Percentiles rank a stretch among this genome's conserved stretches.
Conservation (phyloP, 2,797 vertebrate species). For the Aulostomus chinensis region DNA sequence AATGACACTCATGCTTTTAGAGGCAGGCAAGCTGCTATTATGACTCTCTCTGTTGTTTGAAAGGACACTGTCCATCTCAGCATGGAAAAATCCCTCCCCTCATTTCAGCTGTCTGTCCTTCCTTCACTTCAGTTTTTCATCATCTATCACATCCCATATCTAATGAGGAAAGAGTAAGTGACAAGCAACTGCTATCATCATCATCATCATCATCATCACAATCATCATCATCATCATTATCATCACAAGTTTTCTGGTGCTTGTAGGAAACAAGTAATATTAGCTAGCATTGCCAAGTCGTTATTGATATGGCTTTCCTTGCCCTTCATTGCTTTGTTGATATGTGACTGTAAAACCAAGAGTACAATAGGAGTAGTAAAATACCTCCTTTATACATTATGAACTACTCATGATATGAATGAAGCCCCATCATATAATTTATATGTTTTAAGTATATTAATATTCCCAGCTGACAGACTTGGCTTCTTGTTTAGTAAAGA, state of each 20-base stretch:
- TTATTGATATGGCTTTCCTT: too few relatives aligned
- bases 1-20: slow-evolving; percentile 94
- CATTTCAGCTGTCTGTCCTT: slow-evolving; percentile 22
- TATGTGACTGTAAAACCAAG: too few relatives aligned
- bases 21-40: slow-evolving; percentile 85
- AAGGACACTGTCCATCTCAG: slow-evolving; percentile 66
- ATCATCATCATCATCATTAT: too few relatives aligned
- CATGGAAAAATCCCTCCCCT: slow-evolving; percentile 32
- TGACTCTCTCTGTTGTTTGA: slow-evolving; percentile 77
- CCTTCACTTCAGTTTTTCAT: slow-evolving; percentile 18
- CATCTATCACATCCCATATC: slow-evolving; percentile 35
- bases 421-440: too few relatives aligned
- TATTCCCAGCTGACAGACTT: too few relatives aligned
- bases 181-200: neutral
- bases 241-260: neutral
- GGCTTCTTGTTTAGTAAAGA: too few relatives aligned
- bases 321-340: too few relatives aligned
- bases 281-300: neutral
- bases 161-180: neutral
- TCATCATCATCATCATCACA: neutral
- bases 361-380: too few relatives aligned
- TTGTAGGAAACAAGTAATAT: neutral
- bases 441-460: too few relatives aligned
- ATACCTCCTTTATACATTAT: too few relatives aligned
- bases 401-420: too few relatives aligned